Conservation (phyloP, 2,888 invertebrate genomes). For the Apamea sordens region DNA sequence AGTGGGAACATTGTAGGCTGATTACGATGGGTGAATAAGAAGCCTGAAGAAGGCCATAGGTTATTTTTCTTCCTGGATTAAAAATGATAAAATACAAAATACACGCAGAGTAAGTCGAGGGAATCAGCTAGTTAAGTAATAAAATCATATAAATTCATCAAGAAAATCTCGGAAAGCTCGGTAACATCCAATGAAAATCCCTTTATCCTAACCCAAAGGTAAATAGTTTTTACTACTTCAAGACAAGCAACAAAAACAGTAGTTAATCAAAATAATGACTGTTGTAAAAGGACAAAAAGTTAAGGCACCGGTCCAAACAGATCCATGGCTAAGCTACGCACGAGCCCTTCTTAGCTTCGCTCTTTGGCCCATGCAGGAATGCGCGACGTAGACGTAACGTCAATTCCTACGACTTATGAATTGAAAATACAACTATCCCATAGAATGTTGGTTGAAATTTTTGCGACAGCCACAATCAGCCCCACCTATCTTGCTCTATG, state of each 20-base stretch:
- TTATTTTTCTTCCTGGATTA: no score
- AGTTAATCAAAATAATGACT: constrained; percentile 59
- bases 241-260: constrained; percentile 40
- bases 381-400: fast-evolving
- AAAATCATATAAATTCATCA: not conserved
- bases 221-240: constrained; percentile 36
- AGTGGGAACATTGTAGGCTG: no score
- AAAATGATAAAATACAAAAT: not conserved
- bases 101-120: not conserved
- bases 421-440: not conserved
- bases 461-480: not conserved
- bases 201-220: not conserved
- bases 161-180: not conserved
- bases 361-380: no score
- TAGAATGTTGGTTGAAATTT: not conserved
- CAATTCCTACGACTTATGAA: not conserved
- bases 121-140: not conserved
- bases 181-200: constrained; percentile 2
- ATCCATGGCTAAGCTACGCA: not conserved
- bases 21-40: not conserved
- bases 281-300: constrained; percentile 54
- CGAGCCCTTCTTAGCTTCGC: not conserved
- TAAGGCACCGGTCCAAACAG: constrained; percentile 1
- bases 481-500: not conserved
- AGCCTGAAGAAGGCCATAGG: not conserved